These are phyloP conservation scores for Mythimna lalbum DNA, from an alignment of 2,888 invertebrate species.

Conservation along the genomic window DNA sequence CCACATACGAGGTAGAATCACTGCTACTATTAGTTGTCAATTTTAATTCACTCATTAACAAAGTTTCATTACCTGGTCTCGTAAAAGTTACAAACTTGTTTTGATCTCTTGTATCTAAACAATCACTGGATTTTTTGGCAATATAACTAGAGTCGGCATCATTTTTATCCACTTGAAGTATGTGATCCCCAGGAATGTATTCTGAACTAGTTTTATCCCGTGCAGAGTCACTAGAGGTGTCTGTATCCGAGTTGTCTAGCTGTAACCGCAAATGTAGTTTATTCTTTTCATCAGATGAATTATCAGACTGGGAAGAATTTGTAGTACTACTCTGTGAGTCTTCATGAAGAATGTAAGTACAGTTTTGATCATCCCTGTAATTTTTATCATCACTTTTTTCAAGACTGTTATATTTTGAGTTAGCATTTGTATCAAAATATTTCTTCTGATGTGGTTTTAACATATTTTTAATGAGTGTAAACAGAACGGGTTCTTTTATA, in stretches of 20 bases:
- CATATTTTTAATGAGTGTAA: conserved; percentile 79
- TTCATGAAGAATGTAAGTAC: conserved; percentile 86
- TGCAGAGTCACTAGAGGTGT: conserved; percentile 86
- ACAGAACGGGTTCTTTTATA: conserved; percentile 80
- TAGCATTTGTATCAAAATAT: conserved; percentile 68
- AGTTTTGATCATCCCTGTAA: conserved; percentile 82
- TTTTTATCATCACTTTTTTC: conserved; percentile 67
- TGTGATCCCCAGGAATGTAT: conserved; percentile 84
- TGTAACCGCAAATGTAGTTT: conserved; percentile 83
- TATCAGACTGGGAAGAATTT: conserved; percentile 85
- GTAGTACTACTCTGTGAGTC: conserved; percentile 81
- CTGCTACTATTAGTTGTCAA: conserved; percentile 78
- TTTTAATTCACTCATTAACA: conserved; percentile 70
- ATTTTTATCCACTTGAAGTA: conserved; percentile 67
- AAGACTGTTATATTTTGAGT: conserved; percentile 64
- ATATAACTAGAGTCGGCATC: conserved; percentile 36
- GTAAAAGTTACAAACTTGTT: conserved; percentile 47
- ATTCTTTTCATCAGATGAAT: conserved; percentile 87
- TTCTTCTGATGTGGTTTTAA: conserved; percentile 68
- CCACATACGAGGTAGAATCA: conserved; percentile 86
- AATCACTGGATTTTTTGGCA: conserved; percentile 46
- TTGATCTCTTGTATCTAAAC: conserved; percentile 53
- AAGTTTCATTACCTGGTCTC: conserved; percentile 41
- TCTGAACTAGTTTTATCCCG: conserved; percentile 85
- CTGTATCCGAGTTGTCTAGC: conserved; percentile 86